Percentiles rank a stretch among this genome's conserved stretches.
These are phyloP conservation scores for Masticophis lateralis DNA, from an alignment of 2,797 vertebrate species.

Conservation along the genomic window DNA sequence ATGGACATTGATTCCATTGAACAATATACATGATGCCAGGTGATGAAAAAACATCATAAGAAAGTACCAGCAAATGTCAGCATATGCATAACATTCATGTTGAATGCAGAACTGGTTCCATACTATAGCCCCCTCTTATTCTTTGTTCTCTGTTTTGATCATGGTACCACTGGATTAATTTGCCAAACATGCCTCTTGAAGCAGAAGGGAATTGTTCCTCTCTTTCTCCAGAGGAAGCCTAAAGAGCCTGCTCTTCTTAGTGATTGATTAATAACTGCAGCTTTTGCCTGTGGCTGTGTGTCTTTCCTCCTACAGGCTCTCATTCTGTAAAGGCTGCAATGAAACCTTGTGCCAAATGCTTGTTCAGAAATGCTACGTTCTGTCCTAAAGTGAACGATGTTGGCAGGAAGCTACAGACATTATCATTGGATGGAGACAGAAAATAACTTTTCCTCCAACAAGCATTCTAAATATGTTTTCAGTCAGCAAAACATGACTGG, in stretches of 20 bases:
- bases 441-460: slow-evolving; percentile 14
- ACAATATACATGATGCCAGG: background rate
- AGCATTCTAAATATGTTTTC: slow-evolving; percentile 5
- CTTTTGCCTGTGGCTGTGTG: background rate
- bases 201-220: background rate
- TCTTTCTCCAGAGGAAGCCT: background rate
- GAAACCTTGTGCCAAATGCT: slow-evolving; percentile 37
- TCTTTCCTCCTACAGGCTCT: slow-evolving; percentile 17
- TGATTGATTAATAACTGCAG: slow-evolving; percentile 23
- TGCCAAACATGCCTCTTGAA: background rate
- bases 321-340: slow-evolving; percentile 32
- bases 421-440: slow-evolving; percentile 18
- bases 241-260: background rate
- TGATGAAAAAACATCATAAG: background rate
- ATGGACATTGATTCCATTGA: background rate
- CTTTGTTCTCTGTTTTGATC: background rate
- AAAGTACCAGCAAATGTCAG: background rate
- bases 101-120: background rate
- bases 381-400: slow-evolving; percentile 39
- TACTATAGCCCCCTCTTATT: background rate
- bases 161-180: background rate
- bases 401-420: slow-evolving; percentile 27
- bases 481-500: background rate
- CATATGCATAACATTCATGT: background rate
- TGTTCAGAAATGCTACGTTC: slow-evolving; percentile 18